A percentile compares a stretch with the other conserved stretches of the same genome.
These are phyloP conservation scores for Leiothrix lutea DNA, from an alignment of 2,113 vertebrate species.

Conservation along the genomic window DNA sequence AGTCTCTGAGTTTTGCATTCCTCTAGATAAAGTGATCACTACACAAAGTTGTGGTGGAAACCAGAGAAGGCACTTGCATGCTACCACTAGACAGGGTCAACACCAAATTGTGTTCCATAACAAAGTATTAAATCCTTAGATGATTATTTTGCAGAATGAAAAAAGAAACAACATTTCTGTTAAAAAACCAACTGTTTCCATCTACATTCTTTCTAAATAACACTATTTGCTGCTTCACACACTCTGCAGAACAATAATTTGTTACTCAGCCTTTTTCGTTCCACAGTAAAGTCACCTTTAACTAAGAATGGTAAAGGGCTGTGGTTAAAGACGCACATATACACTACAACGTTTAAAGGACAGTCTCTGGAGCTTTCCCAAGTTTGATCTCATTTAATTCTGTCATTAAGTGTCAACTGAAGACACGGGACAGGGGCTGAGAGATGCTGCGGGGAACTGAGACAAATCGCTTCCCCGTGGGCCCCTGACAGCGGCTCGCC, in stretches of 20 bases:
- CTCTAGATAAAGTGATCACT: background rate
- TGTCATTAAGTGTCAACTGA: background rate
- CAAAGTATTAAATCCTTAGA: background rate
- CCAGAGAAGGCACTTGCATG: background rate
- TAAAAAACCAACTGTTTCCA: background rate
- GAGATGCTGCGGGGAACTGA: background rate
- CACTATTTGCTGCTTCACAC: background rate
- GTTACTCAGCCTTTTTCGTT: background rate
- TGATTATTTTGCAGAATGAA: accelerated
- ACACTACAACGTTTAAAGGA: accelerated
- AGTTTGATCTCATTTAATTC: background rate
- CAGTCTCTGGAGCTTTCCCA: background rate
- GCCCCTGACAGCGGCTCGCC: background rate
- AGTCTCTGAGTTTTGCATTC: background rate
- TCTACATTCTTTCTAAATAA: background rate
- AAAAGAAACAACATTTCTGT: background rate
- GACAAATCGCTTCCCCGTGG: background rate
- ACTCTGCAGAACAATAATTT: background rate
- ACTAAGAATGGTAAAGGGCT: background rate
- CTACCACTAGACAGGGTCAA: background rate
- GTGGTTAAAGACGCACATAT: accelerated
- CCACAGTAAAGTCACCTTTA: background rate
- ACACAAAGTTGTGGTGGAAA: background rate
- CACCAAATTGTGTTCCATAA: background rate
- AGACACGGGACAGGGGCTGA: background rate